Percentiles rank a stretch among this genome's conserved stretches.
These are phyloP conservation scores for Sarcoramphus papa DNA, from an alignment of 2,797 vertebrate species.

Conservation along the genomic window DNA sequence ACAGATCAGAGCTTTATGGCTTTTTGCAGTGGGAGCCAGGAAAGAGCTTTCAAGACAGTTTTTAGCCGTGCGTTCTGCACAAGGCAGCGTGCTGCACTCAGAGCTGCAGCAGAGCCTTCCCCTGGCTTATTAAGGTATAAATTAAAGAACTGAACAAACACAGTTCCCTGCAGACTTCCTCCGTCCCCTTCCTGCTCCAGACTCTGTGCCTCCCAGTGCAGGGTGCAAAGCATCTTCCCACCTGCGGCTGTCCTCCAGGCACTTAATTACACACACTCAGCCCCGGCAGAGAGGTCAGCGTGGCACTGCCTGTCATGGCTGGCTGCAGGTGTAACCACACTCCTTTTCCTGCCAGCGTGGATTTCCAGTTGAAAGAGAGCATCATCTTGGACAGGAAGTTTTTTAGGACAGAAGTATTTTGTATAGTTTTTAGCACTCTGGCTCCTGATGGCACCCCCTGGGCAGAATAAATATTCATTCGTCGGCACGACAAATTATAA, in stretches of 20 bases:
- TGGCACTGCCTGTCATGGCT: fast-evolving
- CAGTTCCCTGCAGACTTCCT: not conserved
- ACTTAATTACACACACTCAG: fast-evolving
- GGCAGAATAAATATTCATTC: not conserved
- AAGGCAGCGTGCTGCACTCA: fast-evolving
- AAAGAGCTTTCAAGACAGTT: fast-evolving
- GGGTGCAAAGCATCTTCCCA: not conserved
- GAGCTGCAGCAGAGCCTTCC: not conserved
- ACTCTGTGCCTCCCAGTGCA: not conserved
- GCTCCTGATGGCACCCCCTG: not conserved
- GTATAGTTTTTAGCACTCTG: not conserved
- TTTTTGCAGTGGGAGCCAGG: fast-evolving
- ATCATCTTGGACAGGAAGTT: not conserved
- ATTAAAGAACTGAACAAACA: not conserved
- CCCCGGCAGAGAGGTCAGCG: fast-evolving
- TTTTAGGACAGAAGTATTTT: not conserved
- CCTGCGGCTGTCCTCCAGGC: fast-evolving
- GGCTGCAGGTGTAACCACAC: fast-evolving
- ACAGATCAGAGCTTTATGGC: fast-evolving
- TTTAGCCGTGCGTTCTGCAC: fast-evolving
- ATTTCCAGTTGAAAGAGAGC: not conserved
- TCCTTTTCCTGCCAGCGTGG: not conserved
- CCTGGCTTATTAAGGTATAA: not conserved
- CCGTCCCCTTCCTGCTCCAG: not conserved
- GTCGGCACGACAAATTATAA: fast-evolving